Percentiles rank a stretch among this genome's conserved stretches.
Conservation (phyloP, 2,797 vertebrate genomes). For the Ciconia nigra region DNA sequence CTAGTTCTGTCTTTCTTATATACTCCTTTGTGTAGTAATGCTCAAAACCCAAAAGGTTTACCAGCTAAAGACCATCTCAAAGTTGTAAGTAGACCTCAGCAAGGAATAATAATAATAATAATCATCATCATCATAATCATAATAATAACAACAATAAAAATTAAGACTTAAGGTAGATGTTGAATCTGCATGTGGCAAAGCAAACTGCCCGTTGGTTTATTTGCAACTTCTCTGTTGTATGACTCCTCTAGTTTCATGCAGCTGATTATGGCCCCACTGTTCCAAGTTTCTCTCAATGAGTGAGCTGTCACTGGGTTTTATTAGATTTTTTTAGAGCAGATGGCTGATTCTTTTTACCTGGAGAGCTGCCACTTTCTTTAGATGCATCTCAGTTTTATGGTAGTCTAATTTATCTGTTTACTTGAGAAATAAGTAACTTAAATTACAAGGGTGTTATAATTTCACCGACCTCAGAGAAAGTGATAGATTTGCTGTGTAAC, state of each 20-base stretch:
- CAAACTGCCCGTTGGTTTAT: not conserved
- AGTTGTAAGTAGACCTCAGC: not conserved
- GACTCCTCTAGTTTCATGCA: not conserved
- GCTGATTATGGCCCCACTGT: not conserved
- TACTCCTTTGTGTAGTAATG: not conserved
- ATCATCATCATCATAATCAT: too few species aligned
- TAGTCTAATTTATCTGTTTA: slow-evolving; percentile 28
- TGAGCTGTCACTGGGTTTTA: slow-evolving; percentile 52
- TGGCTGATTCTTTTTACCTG: slow-evolving; percentile 56
- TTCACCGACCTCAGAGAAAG: not conserved
- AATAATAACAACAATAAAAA: not conserved
- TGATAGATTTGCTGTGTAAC: not conserved
- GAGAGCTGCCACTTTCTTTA: slow-evolving; percentile 57
- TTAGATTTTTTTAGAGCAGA: slow-evolving; percentile 47
- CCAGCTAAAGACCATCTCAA: not conserved
- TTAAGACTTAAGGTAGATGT: not conserved
- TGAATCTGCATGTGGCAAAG: not conserved
- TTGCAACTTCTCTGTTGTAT: not conserved
- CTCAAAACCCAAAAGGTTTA: not conserved
- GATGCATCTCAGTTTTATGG: not conserved
- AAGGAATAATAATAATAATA: not conserved
- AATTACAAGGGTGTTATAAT: not conserved
- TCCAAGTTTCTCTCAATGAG: slow-evolving; percentile 44
- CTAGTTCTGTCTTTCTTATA: not conserved
- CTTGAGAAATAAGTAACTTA: slow-evolving; percentile 21